Evolutionary conservation across 2,797 vertebrate genomes (phyloP).

Genomic region (Chromis chromis): DNA sequence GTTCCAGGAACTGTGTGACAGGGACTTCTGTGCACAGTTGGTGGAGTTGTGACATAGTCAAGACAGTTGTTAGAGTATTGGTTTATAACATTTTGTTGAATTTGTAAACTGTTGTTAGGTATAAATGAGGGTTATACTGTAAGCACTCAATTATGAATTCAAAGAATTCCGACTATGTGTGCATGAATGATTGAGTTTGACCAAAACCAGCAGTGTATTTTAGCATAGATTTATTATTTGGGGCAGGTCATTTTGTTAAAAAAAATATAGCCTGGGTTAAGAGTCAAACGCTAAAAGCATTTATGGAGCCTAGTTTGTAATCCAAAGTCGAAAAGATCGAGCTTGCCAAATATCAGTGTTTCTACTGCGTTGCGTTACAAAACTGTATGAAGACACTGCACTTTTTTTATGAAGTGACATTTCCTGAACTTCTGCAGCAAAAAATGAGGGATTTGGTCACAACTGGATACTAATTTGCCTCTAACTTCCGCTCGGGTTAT

Average conservation of each 20-base stretch:
- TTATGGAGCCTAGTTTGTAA: constrained; percentile 45
- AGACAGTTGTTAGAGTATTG: constrained; percentile 43
- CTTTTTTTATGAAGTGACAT: constrained; percentile 53
- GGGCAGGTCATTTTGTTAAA: constrained; percentile 32
- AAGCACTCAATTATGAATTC: constrained; percentile 84
- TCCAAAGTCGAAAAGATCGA: constrained; percentile 70
- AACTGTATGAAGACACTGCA: constrained; percentile 59
- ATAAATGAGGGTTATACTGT: constrained; percentile 74
- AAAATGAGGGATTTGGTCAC: constrained; percentile 49
- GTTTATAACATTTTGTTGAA: constrained; percentile 59
- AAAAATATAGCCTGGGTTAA: constrained; percentile 28
- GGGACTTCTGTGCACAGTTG: constrained; percentile 45
- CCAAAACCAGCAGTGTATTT: constrained; percentile 59
- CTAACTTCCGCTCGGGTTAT: constrained; percentile 16
- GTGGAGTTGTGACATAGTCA: constrained; percentile 39
- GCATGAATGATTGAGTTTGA: constrained; percentile 70
- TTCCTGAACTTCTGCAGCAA: constrained; percentile 44
- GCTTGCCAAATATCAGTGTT: constrained; percentile 71
- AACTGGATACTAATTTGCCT: constrained; percentile 43
- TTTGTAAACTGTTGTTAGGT: constrained; percentile 65
- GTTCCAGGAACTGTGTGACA: constrained; percentile 38
- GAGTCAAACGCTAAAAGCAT: constrained; percentile 47
- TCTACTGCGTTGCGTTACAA: constrained; percentile 48
- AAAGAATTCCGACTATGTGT: constrained; percentile 82
- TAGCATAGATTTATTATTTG: constrained; percentile 56